phyloP scores from a whole-genome alignment of 2,797 vertebrate species.

The Mionectes olivaceus region DNA sequence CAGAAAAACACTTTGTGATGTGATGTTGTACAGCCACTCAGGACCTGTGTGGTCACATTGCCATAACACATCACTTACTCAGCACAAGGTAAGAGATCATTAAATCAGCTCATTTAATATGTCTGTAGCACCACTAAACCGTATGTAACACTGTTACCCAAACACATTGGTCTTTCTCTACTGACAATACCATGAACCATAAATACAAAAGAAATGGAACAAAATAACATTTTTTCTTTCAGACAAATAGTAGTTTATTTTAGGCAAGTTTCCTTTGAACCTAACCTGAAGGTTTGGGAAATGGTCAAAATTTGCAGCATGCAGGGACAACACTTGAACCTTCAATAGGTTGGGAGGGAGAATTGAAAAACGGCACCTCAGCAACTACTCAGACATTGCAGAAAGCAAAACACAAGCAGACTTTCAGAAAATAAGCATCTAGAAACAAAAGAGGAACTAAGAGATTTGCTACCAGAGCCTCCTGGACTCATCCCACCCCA shows the following conservation, averaged over 20 bases:
- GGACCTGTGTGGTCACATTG: neutral
- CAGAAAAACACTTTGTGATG: fast-evolving
- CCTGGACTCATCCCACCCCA: neutral
- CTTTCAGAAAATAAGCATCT: neutral
- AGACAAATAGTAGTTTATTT: neutral
- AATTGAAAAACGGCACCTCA: neutral
- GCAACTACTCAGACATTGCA: neutral
- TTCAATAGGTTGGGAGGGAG: neutral
- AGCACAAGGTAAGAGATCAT: neutral
- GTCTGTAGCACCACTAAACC: neutral
- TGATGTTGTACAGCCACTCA: neutral
- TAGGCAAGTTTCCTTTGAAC: neutral
- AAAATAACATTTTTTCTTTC: neutral
- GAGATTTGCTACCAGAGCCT: neutral
- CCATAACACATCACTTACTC: neutral
- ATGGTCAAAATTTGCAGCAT: neutral
- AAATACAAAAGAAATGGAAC: neutral
- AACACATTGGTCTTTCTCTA: fast-evolving
- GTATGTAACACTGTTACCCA: neutral
- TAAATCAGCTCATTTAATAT: neutral
- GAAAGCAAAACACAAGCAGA: neutral
- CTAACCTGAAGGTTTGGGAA: neutral
- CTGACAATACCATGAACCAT: neutral
- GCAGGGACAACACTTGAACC: neutral
- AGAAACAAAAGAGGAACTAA: neutral